phyloP scores from a whole-genome alignment of 1,140 invertebrate species.

The Antheraea pernyi region DNA sequence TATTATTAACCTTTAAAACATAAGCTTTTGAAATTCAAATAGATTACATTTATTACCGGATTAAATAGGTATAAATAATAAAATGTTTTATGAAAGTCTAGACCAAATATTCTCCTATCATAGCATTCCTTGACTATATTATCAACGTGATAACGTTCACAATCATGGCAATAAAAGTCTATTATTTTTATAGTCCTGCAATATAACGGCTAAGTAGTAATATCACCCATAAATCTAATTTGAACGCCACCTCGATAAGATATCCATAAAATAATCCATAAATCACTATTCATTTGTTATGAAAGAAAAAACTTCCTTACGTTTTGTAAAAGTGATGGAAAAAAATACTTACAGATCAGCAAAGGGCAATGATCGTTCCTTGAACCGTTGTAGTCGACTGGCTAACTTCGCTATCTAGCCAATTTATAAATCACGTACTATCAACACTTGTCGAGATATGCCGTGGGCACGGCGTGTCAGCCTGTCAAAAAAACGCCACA shows the following conservation, averaged over 20 bases:
- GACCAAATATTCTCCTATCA: background rate
- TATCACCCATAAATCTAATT: background rate
- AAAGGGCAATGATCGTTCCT: background rate
- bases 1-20: too few species aligned
- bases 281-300: background rate
- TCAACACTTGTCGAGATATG: constrained; percentile 32
- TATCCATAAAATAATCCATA: constrained; percentile 6
- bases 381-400: constrained; percentile 14
- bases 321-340: background rate
- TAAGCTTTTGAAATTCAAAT: too few species aligned
- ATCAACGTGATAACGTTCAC: background rate
- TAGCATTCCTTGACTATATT: background rate
- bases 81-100: background rate
- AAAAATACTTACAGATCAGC: background rate
- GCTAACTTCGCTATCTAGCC: background rate
- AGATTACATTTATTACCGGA: too few species aligned
- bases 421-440: constrained; percentile 52
- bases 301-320: background rate
- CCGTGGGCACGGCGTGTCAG: constrained; percentile 36
- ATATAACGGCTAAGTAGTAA: background rate
- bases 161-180: background rate
- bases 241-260: background rate
- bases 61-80: too few species aligned
- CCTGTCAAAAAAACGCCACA: constrained; percentile 10
- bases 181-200: background rate